Evolutionary conservation across 2,888 invertebrate genomes (phyloP), one percentile per base, ranked within the genome.

Genomic region (Pimpla rufipes): DNA sequence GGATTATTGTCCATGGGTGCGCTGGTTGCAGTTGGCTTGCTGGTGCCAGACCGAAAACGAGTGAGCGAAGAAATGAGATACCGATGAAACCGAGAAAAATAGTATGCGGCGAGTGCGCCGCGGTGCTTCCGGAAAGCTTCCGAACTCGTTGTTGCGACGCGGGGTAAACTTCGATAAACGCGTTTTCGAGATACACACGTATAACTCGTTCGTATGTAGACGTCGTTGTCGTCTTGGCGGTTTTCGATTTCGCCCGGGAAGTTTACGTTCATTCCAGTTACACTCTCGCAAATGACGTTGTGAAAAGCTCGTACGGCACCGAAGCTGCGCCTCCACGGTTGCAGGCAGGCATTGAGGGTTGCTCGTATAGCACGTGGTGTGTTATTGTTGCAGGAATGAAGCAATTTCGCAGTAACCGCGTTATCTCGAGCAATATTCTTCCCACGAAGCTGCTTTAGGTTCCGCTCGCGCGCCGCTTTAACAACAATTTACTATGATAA

Each of bases 1-100:
- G 71, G 75, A 76, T 81, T 76, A 81, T 76, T 81, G 76, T 66
- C 40, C 52, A 55, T 18, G 16, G 45, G 13, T 71, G 29, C 29
- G 29, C 29, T 18, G 68, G 68, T 76, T 76, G 66, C 70, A 55
- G 47, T n/a, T 52, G 42, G 45, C 70, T n/a, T 45, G 35, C 62
- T 67, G 23, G 40, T 18, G 50, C 35, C 68, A 37, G 67, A 79
- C 47, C 18, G 29, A 21, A 68, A 45, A 55, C 37, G 42, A 50
- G 59, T 45, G 55, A 47, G 59, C 50, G n/a, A 1, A 50, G 18
- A 21, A 77, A 68, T 68, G 52, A 62, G 35, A 71, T 4, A 66
- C 62, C 55, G 40, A 18, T 8, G 40, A 11, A 37, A 62, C 11
- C 11, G 8, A 13, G 42, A 21, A 71, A 57, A 23, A 71, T 71